Base-by-base conservation (phyloP, 2,888 invertebrate genomes). In the Epinotia demarniana region DNA sequence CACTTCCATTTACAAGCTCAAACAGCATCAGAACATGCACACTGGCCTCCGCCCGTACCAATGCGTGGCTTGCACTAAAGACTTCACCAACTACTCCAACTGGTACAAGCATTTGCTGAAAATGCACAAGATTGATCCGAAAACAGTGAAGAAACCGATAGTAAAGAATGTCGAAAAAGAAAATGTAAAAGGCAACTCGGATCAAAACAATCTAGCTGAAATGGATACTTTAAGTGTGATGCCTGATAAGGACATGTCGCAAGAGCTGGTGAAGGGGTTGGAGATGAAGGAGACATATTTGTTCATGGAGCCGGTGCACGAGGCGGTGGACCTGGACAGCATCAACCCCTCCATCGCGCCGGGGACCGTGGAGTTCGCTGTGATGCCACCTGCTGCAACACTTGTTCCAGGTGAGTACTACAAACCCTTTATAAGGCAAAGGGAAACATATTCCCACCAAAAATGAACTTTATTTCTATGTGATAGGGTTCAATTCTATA, bases 11-110 rank as follows among this genome's bases (percentile, higher is more conserved):
- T 72, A 78, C 43, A 83, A 86, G 9, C 79, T 94, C 8, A 81
- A 92, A 82, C 94, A 95, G 84, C 96, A 96, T 81, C 85, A 94
- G 74, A 95, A 95, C 81, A 91, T 94, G 13, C 96, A 96, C 82
- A 95, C 94, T 0, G 95, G 95, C 2, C 88, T 89, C 64, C 90
- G 92, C 61, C 95, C 95, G 0, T 95, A 93, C 86, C 90, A 91
- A 62, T 96, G 96, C 84, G 90, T 91, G 33, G 90, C 90, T 71
- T 96, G 96, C 82, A 90, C 93, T 27, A 94, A 94, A 69, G 89
- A 92, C 0, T 96, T 96, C 82, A 93, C 95, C 53, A 93, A 91
- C 80, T 92, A 94, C 77, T 94, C 95, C 2, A 96, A 96, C 83
- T 95, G 94, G 90, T 84, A 89, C 78, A 96, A 95, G 82, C 96